Percentiles rank a stretch among this genome's conserved stretches.
phyloP scores from a whole-genome alignment of 2,797 vertebrate species.

The Sebastes vulpes region DNA sequence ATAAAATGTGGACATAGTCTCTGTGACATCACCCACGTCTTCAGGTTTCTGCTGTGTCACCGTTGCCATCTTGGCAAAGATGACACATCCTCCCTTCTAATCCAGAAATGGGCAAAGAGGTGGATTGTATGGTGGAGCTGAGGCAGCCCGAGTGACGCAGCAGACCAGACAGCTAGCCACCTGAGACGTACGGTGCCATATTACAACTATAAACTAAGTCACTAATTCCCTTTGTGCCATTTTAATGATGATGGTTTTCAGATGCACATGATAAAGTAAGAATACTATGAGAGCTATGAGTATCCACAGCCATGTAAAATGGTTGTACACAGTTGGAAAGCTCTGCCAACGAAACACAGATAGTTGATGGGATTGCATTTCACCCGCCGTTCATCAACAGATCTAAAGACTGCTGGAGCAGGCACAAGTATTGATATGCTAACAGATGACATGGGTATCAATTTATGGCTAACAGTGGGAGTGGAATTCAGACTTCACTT shows the following conservation, averaged over 20 bases:
- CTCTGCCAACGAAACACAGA: neutral
- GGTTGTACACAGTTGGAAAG: neutral
- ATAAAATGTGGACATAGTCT: no score
- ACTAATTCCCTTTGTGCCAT: neutral
- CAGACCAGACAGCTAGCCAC: no score
- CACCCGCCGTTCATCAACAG: neutral
- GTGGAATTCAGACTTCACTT: neutral
- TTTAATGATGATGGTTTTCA: neutral
- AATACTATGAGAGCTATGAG: neutral
- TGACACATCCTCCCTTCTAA: no score
- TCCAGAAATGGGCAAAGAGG: no score
- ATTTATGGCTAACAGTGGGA: neutral
- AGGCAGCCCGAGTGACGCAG: no score
- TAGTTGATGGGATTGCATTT: neutral
- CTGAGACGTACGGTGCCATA: neutral
- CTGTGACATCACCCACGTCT: no score
- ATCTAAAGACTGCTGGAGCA: neutral
- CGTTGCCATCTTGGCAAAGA: accelerated
- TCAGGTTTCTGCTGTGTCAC: no score
- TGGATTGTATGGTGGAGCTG: no score
- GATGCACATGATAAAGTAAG: neutral
- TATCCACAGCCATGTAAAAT: neutral
- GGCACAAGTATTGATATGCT: neutral
- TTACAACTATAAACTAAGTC: neutral
- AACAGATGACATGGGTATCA: neutral